These are phyloP conservation scores for Rhinatrema bivittatum DNA, from an alignment of 2,797 vertebrate genomes.

Conservation along the genomic window DNA sequence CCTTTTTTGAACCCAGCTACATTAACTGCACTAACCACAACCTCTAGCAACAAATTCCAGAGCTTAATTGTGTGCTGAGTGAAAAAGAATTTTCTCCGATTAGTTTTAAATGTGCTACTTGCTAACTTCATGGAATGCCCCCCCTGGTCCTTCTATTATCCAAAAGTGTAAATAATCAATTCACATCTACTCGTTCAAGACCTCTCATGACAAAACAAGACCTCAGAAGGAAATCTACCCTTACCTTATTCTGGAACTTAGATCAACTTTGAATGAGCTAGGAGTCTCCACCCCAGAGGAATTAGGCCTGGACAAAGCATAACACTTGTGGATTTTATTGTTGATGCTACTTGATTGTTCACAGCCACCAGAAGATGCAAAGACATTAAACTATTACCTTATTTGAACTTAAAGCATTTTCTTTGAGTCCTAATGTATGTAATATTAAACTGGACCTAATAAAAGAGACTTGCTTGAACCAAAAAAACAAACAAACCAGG, in stretches of 20 bases:
- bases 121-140: too few species aligned
- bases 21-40: too few species aligned
- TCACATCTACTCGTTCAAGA: too few species aligned
- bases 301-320: conserved; percentile 83
- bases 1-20: too few species aligned
- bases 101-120: too few species aligned
- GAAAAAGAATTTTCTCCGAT: too few species aligned
- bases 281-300: conserved; percentile 91
- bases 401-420: conserved; percentile 36
- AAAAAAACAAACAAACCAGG: too few species aligned
- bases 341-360: conserved; percentile 38
- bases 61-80: too few species aligned
- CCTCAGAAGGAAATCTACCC: conserved; percentile 93
- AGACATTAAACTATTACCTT: conserved; percentile 42
- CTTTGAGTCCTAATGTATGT: conserved; percentile 44
- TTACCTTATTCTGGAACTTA: conserved; percentile 86
- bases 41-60: too few species aligned
- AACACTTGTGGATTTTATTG: conserved; percentile 22
- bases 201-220: conserved; percentile 90
- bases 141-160: too few species aligned
- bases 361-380: conserved; percentile 38
- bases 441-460: conserved; percentile 48
- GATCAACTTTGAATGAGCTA: conserved; percentile 79
- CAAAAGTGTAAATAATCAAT: too few species aligned
- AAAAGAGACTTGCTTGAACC: conserved; percentile 55